Evolutionary conservation across 1,140 invertebrate genomes (phyloP).

Genomic region (Drosophila oshimai): DNA sequence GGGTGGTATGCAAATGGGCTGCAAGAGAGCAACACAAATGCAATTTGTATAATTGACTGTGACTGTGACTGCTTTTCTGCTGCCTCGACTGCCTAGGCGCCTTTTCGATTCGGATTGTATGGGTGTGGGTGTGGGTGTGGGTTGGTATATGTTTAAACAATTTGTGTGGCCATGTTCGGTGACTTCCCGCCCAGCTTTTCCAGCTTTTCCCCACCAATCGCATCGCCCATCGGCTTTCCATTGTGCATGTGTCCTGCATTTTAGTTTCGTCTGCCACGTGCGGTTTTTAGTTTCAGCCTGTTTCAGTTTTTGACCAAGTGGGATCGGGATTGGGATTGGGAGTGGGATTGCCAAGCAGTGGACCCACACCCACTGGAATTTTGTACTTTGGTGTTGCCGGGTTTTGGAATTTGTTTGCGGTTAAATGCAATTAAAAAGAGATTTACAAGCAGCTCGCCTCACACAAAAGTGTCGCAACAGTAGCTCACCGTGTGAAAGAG

Average conservation of each 20-base stretch:
- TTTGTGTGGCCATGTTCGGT: slow-evolving; percentile 44
- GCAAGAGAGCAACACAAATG: slow-evolving; percentile 61
- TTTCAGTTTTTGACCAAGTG: not conserved
- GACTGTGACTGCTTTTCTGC: slow-evolving; percentile 38
- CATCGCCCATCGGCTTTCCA: not conserved
- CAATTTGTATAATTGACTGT: slow-evolving; percentile 80
- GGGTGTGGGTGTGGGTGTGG: slow-evolving; percentile 36
- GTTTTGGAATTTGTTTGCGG: slow-evolving; percentile 70
- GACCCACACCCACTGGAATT: not conserved
- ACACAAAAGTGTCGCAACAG: slow-evolving; percentile 44
- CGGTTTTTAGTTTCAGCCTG: slow-evolving; percentile 53
- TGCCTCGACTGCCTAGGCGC: slow-evolving; percentile 17
- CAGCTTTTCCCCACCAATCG: not conserved
- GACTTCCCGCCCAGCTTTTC: not conserved
- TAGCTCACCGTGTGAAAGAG: slow-evolving; percentile 2
- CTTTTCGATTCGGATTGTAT: slow-evolving; percentile 57
- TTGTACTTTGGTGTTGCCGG: slow-evolving; percentile 27
- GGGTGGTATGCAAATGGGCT: slow-evolving; percentile 43
- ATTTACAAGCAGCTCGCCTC: slow-evolving; percentile 60
- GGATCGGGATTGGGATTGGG: not conserved
- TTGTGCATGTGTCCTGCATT: slow-evolving; percentile 39
- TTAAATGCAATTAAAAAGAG: slow-evolving; percentile 79
- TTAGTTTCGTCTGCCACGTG: slow-evolving; percentile 55
- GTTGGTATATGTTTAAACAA: slow-evolving; percentile 72
- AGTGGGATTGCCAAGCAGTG: slow-evolving; percentile 3